A percentile compares a stretch with the other conserved stretches of the same genome.
phyloP scores from a whole-genome alignment of 2,797 vertebrate species.

The Nyctalus aviator region DNA sequence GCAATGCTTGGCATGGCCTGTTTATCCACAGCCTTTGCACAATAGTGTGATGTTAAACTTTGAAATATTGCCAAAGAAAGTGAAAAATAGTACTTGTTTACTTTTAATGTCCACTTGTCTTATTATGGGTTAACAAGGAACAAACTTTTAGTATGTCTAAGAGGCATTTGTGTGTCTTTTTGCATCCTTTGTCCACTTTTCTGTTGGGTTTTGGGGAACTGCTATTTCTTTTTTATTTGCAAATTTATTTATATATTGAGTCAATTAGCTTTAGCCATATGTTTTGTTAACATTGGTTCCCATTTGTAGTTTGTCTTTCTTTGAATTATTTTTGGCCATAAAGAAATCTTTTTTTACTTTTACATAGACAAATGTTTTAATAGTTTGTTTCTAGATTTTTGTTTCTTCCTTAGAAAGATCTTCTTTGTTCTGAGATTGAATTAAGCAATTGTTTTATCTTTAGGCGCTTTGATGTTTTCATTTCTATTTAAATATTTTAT shows the following conservation, averaged over 20 bases:
- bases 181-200: neutral
- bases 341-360: constrained; percentile 20
- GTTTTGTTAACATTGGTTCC: constrained; percentile 29
- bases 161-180: neutral
- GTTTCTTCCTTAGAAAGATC: constrained; percentile 24
- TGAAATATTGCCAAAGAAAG: neutral
- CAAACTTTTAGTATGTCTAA: neutral
- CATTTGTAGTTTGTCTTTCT: constrained; percentile 21
- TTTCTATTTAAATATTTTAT: constrained; percentile 11
- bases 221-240: constrained; percentile 1
- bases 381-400: neutral
- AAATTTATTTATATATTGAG: neutral
- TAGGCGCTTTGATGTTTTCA: neutral
- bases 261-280: neutral
- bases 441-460: constrained; percentile 8
- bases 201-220: neutral
- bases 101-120: neutral
- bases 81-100: neutral
- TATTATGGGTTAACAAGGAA: neutral
- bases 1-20: neutral
- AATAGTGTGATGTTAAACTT: neutral
- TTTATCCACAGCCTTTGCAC: neutral
- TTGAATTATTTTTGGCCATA: neutral
- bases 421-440: constrained; percentile 19
- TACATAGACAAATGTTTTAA: neutral